Percentiles rank a stretch among this genome's conserved stretches.
Conservation (phyloP, 2,888 invertebrate species). For the Oscheius sp. region DNA sequence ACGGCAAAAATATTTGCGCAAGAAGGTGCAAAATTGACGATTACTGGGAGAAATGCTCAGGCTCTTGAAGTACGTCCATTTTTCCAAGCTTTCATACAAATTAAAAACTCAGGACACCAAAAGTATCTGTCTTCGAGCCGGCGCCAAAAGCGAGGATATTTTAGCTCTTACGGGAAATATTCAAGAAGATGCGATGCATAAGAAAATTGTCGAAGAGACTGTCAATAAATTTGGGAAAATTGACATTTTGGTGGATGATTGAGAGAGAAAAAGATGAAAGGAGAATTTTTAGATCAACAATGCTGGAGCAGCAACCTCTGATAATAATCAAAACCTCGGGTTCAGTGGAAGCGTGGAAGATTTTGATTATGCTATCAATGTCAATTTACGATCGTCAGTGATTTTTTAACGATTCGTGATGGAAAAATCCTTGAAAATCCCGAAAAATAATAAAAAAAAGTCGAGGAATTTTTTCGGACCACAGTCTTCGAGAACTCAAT, state of each 20-base stretch:
- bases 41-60: too few relatives aligned
- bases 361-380: conserved; percentile 28
- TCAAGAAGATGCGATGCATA: conserved; percentile 42
- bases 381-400: conserved; percentile 30
- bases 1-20: conserved; percentile 11
- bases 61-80: too few relatives aligned
- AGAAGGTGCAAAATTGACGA: conserved; percentile 25
- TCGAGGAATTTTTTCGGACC: too few relatives aligned
- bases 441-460: too few relatives aligned
- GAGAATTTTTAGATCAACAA: conserved; percentile 28
- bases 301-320: conserved; percentile 29
- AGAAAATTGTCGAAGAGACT: conserved; percentile 50
- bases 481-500: too few relatives aligned
- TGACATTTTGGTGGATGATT: conserved; percentile 40
- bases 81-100: too few relatives aligned
- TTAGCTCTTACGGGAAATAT: conserved; percentile 73
- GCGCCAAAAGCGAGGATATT: background rate
- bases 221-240: conserved; percentile 53
- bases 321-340: conserved; percentile 16
- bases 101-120: conserved; percentile 24
- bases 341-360: conserved; percentile 17
- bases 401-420: too few relatives aligned
- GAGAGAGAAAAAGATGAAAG: too few relatives aligned
- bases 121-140: conserved; percentile 1
- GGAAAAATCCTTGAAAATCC: too few relatives aligned